Evolutionary conservation across 2,797 vertebrate species (phyloP), one percentile per base, ranked within the genome.

Genomic region (Monodelphis domestica): DNA sequence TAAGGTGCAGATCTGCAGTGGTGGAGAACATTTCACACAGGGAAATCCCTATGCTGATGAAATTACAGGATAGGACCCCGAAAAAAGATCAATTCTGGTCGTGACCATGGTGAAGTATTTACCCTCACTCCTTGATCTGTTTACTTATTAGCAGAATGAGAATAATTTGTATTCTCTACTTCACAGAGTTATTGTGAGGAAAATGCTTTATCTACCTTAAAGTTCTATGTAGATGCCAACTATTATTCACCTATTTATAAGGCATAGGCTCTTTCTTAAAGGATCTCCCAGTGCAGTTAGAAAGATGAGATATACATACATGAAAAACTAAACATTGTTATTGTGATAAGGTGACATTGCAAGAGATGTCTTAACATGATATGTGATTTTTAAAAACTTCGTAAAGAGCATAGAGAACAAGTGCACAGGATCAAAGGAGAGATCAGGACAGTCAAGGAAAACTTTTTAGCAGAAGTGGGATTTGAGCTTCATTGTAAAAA

Each of bases 361-460:
- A 12, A 26, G 1, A 0, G 5, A 33, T 0, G 0, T 50, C 53
- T 2, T 17, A 0, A 33, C 0, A 0, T n/a, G 29, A 15, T 7
- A 3, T 0, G 3, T 0, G 0, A 6, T 21, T 45, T 78, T n/a
- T n/a, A n/a, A n/a, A n/a, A 5, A 11, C n/a, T 51, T 0, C 4
- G 6, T 51, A 4, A 5, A 33, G 1, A 2, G 33, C 12, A 0
- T 87, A n/a, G 54, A 30, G 91, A 21, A 2, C 5, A 14, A 4
- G 45, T 4, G 53, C 55, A 50, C 56, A 53, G 30, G 7, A 29
- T 2, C 3, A 0, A 1, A 45, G 33, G 33, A 0, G 12, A 53
- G 30, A 4, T 17, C 1, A 21, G 24, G 30, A 28, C 2, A 14
- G 38, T 59, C 89, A 1, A 3, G n/a, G 33, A 4, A 33, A 53